These are phyloP conservation scores for Numenius arquata DNA, from an alignment of 2,113 vertebrate genomes.

Conservation along the genomic window DNA sequence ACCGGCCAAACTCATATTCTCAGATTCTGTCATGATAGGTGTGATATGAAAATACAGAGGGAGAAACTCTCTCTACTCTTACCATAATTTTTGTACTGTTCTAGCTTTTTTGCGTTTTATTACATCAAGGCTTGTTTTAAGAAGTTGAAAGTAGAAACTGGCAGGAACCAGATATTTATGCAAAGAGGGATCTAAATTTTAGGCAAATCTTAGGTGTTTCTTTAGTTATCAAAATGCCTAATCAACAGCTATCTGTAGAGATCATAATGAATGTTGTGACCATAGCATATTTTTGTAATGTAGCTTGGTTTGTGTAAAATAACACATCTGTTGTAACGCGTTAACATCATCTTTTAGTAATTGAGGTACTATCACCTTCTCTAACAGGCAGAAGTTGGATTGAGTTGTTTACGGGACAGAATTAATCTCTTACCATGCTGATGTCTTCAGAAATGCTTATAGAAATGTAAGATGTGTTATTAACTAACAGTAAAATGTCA, in stretches of 20 bases:
- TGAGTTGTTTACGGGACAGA: background rate
- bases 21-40: background rate
- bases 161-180: background rate
- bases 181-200: background rate
- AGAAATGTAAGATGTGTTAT: background rate
- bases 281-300: background rate
- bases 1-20: background rate
- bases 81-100: background rate
- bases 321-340: accelerated
- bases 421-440: background rate
- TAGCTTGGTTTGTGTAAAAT: background rate
- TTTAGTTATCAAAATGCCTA: background rate
- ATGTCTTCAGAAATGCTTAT: background rate
- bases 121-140: background rate
- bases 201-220: background rate
- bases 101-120: background rate
- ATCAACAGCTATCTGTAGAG: background rate
- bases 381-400: background rate
- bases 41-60: background rate
- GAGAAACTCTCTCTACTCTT: background rate
- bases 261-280: background rate
- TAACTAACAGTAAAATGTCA: background rate
- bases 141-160: background rate
- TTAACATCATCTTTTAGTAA: background rate
- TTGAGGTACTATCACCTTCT: background rate